Evolutionary conservation across 2,888 invertebrate species (phyloP), one percentile per base, ranked within the genome.

Genomic region (Rhagonycha lutea): DNA sequence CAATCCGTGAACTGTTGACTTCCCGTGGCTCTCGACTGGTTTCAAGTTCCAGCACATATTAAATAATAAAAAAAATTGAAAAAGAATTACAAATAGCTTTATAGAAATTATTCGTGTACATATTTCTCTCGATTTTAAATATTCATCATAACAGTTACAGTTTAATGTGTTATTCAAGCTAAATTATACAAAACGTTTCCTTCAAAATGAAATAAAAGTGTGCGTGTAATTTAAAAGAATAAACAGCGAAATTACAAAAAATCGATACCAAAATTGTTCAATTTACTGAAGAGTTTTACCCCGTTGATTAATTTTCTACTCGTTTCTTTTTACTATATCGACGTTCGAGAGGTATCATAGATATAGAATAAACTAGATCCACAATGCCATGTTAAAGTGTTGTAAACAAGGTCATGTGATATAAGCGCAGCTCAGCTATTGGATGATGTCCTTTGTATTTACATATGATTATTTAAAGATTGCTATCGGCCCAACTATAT

Each of bases 1-100:
- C 63, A 65, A 65, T 65, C 63, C 63, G 63, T 65, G 63, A 65
- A 65, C 63, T 65, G 24, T 23, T 24, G 63, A 65, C 63, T 26
- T 23, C 63, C 63, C 18, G 63, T 65, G 63, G 63, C 63, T 26
- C 63, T 26, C 63, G 26, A 65, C 63, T 65, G 63, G 63, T 65
- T 65, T 65, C 63, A 24, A 65, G 63, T 65, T 65, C 63, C 26
- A 65, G 18, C 24, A 26, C 63, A 65, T 65, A 24, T 24, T 65
- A 65, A 65, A 65, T 65, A 65, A 65, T 24, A 63, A 65, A 47
- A 47, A 47, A 65, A 65, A 65, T 14, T 23, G 63, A 26, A 65
- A 65, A 24, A 65, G 23, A 47, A 47, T n/a, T 47, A 47, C 47
- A 47, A n/a, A 47, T 47, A 47, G 47, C 47, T 47, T n/a, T 47